Conservation (phyloP, 1,140 invertebrate genomes). For the Planococcus citri region DNA sequence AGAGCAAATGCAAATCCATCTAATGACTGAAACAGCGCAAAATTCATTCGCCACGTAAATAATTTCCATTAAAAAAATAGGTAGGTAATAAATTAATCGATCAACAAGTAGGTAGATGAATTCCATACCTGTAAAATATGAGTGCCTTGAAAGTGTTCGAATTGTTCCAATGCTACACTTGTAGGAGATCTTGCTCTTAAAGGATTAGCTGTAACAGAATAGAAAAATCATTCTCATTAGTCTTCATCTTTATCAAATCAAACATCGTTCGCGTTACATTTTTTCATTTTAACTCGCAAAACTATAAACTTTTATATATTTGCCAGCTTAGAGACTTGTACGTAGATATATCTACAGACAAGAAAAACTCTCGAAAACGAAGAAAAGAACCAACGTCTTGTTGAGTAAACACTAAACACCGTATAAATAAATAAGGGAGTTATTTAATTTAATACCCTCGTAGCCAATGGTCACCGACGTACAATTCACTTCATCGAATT, state of each 20-base stretch:
- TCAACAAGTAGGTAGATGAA: too few species aligned
- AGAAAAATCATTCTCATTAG: not conserved
- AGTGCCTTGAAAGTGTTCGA: slow-evolving; percentile 92
- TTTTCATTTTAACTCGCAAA: not conserved
- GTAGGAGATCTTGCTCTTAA: slow-evolving; percentile 48
- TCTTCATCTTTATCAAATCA: too few species aligned
- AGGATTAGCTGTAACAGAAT: slow-evolving; percentile 54
- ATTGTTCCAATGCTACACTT: slow-evolving; percentile 66
- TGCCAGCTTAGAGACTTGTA: too few species aligned
- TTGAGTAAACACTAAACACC: slow-evolving; percentile 13
- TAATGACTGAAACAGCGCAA: slow-evolving; percentile 53
- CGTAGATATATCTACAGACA: not conserved
- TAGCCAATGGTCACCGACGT: slow-evolving; percentile 12
- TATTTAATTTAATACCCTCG: slow-evolving; percentile 17
- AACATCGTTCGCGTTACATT: not conserved
- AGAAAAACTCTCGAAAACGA: not conserved
- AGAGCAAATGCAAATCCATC: slow-evolving; percentile 93
- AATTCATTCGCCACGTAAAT: not conserved
- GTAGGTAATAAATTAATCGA: not conserved
- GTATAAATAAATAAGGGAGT: slow-evolving; percentile 18
- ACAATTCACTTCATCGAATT: slow-evolving; percentile 9
- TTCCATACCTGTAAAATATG: slow-evolving; percentile 82
- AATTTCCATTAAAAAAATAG: not conserved
- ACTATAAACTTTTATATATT: not conserved
- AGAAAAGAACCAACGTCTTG: not conserved